Conservation (phyloP, 2,113 vertebrate genomes). For the Psilopogon haemacephalus region DNA sequence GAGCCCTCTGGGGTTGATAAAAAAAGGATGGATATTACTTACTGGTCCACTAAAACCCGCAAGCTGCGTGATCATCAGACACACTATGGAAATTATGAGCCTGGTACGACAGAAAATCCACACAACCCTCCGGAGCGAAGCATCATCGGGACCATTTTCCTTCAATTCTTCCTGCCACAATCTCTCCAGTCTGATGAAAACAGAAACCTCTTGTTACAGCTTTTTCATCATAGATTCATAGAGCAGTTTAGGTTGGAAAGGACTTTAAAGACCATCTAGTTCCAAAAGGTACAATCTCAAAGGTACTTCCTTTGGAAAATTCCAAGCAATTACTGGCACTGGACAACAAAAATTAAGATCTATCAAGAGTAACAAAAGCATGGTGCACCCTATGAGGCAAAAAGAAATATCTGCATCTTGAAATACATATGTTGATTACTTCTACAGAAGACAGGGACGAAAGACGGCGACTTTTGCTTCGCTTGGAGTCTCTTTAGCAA, state of each 20-base stretch:
- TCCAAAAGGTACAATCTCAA: background rate
- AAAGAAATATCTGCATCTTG: background rate
- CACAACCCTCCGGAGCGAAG: constrained; percentile 84
- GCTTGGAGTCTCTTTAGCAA: background rate
- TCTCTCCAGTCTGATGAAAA: constrained; percentile 78
- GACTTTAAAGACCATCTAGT: too few relatives aligned
- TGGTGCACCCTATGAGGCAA: background rate
- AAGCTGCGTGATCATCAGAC: constrained; percentile 90
- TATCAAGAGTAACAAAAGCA: background rate
- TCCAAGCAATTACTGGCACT: background rate
- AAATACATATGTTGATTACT: background rate
- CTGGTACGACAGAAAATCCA: constrained; percentile 91
- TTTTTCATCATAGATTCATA: background rate
- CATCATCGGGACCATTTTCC: constrained; percentile 77
- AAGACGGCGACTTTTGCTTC: background rate
- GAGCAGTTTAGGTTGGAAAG: too few relatives aligned
- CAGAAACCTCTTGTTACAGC: background rate
- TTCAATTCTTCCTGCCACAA: constrained; percentile 87
- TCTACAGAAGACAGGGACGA: background rate
- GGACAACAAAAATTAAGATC: background rate
- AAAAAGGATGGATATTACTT: constrained; percentile 86
- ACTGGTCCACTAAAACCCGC: constrained; percentile 95
- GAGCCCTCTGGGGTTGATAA: constrained; percentile 63
- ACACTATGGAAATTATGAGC: constrained; percentile 90
- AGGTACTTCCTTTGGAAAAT: background rate